These are phyloP conservation scores for Ennomos fuscantarius DNA, from an alignment of 2,888 invertebrate species.

Conservation along the genomic window DNA sequence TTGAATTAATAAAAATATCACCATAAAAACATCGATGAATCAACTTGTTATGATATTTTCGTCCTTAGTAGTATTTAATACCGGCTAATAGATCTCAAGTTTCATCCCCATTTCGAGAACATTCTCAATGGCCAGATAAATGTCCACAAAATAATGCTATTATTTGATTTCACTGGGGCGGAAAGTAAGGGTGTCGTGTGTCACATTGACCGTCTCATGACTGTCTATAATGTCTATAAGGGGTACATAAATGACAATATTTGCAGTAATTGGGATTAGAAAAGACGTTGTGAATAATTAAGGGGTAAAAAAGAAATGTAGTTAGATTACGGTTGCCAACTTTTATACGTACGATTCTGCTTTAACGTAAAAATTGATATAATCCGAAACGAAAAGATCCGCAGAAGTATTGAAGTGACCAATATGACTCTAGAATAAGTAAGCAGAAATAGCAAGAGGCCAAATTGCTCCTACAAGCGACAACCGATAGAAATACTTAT, in stretches of 20 bases:
- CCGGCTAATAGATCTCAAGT: conserved; percentile 29
- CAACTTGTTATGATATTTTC: not conserved
- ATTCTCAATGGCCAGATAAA: conserved; percentile 50
- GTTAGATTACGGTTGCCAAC: no score
- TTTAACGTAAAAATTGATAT: no score
- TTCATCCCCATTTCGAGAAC: conserved; percentile 46
- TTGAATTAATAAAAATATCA: no score
- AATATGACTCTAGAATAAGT: no score
- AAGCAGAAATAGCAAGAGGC: no score
- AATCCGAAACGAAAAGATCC: no score
- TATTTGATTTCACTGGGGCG: conserved; percentile 72
- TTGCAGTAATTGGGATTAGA: conserved; percentile 57
- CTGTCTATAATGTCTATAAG: conserved; percentile 57
- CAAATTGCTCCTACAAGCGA: no score
- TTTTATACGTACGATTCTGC: not conserved
- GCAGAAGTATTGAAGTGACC: no score
- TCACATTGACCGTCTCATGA: conserved; percentile 71
- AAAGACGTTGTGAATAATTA: conserved; percentile 56
- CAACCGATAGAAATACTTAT: no score
- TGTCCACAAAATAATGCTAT: conserved; percentile 63
- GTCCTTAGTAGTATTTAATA: not conserved
- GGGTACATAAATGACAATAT: conserved; percentile 65
- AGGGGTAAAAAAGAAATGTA: conserved; percentile 9
- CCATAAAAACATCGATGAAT: no score
- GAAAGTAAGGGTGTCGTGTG: conserved; percentile 62